Evolutionary conservation across 2,888 invertebrate species (phyloP).

Genomic region (Ornithoptera priamus): DNA sequence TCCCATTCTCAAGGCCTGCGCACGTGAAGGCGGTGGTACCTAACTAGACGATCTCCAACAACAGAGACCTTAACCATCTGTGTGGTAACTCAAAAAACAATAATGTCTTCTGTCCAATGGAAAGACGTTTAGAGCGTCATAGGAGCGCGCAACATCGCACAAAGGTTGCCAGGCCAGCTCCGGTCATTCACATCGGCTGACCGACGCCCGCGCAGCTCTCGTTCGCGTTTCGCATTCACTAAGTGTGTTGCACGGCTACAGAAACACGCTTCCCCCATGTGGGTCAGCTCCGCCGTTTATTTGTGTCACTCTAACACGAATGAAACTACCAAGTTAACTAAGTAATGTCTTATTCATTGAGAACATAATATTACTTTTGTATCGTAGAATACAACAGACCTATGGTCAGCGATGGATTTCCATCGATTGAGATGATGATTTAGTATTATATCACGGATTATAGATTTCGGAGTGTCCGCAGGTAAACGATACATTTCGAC

Average conservation of each 20-base stretch:
- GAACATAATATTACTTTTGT: too few relatives aligned
- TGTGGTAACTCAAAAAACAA: slow-evolving; percentile 37
- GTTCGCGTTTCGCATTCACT: slow-evolving; percentile 47
- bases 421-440: too few relatives aligned
- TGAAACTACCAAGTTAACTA: slow-evolving; percentile 8
- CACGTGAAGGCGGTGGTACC: too few relatives aligned
- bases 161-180: slow-evolving; percentile 68
- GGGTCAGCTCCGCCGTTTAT: slow-evolving; percentile 28
- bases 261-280: slow-evolving; percentile 29
- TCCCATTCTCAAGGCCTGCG: too few relatives aligned
- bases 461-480: too few relatives aligned
- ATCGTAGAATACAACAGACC: too few relatives aligned
- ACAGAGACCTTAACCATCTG: too few relatives aligned
- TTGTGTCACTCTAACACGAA: slow-evolving; percentile 23
- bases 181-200: slow-evolving; percentile 65
- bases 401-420: too few relatives aligned
- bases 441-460: too few relatives aligned
- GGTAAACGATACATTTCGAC: too few relatives aligned
- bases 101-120: slow-evolving; percentile 42
- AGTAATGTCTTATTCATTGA: not conserved
- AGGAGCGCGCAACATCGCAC: slow-evolving; percentile 54
- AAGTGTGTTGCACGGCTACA: slow-evolving; percentile 25
- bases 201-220: slow-evolving; percentile 69
- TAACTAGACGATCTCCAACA: too few relatives aligned
- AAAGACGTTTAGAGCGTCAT: slow-evolving; percentile 37